These are phyloP conservation scores for Nomada flava DNA, from an alignment of 2,888 invertebrate genomes.

Conservation along the genomic window DNA sequence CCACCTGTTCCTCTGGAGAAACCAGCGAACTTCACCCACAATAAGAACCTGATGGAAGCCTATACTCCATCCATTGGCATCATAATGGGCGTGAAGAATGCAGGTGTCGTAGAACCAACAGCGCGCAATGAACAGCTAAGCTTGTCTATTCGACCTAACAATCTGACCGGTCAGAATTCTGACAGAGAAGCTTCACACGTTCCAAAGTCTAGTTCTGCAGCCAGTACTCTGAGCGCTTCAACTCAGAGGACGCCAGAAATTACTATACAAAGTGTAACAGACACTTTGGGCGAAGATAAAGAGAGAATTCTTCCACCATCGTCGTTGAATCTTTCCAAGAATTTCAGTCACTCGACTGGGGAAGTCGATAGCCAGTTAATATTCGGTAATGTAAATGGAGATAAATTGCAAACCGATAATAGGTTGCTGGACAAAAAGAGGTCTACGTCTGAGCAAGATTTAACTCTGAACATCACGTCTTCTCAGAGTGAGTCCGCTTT, in stretches of 20 bases:
- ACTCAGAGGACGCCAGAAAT: constrained; percentile 87
- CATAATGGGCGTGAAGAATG: constrained; percentile 85
- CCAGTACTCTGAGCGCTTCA: constrained; percentile 72
- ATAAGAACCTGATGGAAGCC: constrained; percentile 83
- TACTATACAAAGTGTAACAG: constrained; percentile 82
- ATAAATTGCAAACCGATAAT: constrained; percentile 69
- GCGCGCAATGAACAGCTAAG: constrained; percentile 24
- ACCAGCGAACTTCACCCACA: constrained; percentile 71
- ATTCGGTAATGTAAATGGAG: constrained; percentile 60
- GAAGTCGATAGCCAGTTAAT: constrained; percentile 85
- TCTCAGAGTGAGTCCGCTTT: constrained; percentile 93
- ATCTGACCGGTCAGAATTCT: constrained; percentile 17
- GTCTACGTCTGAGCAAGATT: constrained; percentile 88
- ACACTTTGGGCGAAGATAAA: constrained; percentile 68
- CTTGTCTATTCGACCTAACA: constrained; percentile 25
- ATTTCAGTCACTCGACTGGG: constrained; percentile 89
- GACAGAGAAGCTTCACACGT: constrained; percentile 55
- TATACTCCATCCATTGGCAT: constrained; percentile 89
- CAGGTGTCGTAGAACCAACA: constrained; percentile 64
- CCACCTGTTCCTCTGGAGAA: constrained; percentile 73
- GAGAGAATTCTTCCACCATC: constrained; percentile 85
- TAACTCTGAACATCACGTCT: constrained; percentile 89
- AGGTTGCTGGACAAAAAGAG: constrained; percentile 82
- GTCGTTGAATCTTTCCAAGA: constrained; percentile 86
- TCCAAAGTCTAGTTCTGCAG: constrained; percentile 59